Percentiles rank a stretch among this genome's conserved stretches.
phyloP scores from a whole-genome alignment of 2,113 vertebrate genomes.

The Oreotrochilus melanogaster region DNA sequence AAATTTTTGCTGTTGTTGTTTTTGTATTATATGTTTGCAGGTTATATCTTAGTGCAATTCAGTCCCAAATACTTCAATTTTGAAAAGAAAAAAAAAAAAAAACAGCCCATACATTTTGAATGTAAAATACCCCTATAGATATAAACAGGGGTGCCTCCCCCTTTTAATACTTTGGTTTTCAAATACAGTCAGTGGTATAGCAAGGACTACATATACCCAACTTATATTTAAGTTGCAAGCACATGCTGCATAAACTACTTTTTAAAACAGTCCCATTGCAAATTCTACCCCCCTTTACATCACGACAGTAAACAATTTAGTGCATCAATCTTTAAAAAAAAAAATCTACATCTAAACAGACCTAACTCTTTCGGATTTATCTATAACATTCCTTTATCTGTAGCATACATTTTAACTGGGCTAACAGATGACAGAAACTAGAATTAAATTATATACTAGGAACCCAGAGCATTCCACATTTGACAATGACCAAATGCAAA shows the following conservation, averaged over 20 bases:
- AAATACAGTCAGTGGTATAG: conserved; percentile 91
- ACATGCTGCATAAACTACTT: conserved; percentile 93
- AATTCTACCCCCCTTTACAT: conserved; percentile 86
- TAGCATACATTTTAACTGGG: conserved; percentile 87
- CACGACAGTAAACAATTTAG: conserved; percentile 89
- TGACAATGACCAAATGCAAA: conserved; percentile 89
- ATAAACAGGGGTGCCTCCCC: conserved; percentile 81
- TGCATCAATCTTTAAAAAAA: conserved; percentile 85
- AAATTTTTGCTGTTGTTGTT: conserved; percentile 64
- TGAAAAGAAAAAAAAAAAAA: conserved; percentile 51
- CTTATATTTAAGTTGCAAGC: conserved; percentile 90
- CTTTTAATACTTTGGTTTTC: conserved; percentile 91
- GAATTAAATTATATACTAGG: conserved; percentile 90
- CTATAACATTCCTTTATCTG: conserved; percentile 87
- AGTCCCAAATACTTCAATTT: conserved; percentile 89
- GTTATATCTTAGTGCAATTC: conserved; percentile 95
- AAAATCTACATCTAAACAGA: conserved; percentile 85
- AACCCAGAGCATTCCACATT: conserved; percentile 88
- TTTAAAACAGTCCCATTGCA: conserved; percentile 87
- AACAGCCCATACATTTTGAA: conserved; percentile 82
- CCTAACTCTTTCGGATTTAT: conserved; percentile 85
- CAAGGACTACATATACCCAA: conserved; percentile 89
- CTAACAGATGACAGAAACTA: conserved; percentile 89
- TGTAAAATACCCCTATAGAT: conserved; percentile 86
- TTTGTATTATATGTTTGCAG: conserved; percentile 89